These are phyloP conservation scores for Myiopsitta monachus DNA, from an alignment of 2,113 vertebrate genomes.

Conservation along the genomic window DNA sequence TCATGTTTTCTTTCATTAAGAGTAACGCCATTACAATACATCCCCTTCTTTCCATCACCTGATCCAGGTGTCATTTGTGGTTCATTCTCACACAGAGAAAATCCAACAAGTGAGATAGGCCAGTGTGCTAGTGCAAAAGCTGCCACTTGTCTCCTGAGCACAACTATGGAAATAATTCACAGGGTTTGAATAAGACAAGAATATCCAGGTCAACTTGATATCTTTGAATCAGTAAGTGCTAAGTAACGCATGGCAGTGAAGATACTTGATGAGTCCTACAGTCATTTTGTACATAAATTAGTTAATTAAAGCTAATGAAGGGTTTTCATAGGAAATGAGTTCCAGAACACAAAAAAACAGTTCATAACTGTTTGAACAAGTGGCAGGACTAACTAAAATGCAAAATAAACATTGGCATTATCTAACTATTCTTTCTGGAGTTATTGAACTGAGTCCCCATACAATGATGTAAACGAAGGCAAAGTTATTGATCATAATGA, in stretches of 20 bases:
- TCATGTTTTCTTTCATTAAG: background rate
- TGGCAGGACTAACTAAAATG: background rate
- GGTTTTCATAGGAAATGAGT: background rate
- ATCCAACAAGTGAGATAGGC: background rate
- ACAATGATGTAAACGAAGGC: background rate
- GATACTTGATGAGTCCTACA: background rate
- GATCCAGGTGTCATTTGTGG: background rate
- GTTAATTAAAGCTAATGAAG: background rate
- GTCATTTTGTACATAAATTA: background rate
- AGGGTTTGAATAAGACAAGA: background rate
- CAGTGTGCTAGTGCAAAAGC: background rate
- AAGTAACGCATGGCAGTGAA: rapidly evolving
- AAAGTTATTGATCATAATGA: background rate
- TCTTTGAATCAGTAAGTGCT: background rate
- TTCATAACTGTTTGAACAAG: background rate
- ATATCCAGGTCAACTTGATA: background rate
- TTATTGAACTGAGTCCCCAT: rapidly evolving
- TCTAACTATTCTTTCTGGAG: background rate
- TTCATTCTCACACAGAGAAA: background rate
- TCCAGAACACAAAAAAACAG: background rate
- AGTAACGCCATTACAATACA: background rate
- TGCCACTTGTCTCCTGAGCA: background rate
- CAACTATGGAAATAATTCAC: background rate
- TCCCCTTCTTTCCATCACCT: background rate
- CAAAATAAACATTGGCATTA: background rate